These are phyloP conservation scores for Nomada lathburiana DNA, from an alignment of 2,888 invertebrate genomes.

Conservation along the genomic window DNA sequence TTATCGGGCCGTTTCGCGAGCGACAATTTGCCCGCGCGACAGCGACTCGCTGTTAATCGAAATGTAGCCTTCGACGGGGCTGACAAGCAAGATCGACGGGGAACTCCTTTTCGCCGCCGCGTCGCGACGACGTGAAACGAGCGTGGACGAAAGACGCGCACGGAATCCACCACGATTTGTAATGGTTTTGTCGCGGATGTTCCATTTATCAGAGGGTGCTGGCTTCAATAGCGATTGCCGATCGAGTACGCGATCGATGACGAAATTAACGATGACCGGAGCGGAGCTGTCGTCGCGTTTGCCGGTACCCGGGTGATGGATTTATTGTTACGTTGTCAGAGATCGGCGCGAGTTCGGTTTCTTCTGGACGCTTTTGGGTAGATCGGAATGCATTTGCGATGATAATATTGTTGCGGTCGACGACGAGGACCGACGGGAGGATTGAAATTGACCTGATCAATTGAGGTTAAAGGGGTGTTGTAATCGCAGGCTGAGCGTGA, in stretches of 20 bases:
- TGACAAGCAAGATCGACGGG: constrained; percentile 40
- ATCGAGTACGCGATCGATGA: constrained; percentile 25
- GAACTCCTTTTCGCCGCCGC: constrained; percentile 20
- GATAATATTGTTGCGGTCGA: no score
- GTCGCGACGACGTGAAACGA: not conserved
- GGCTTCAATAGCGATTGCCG: constrained; percentile 14
- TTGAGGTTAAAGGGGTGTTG: no score
- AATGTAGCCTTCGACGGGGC: constrained; percentile 58
- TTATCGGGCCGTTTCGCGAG: constrained; percentile 53
- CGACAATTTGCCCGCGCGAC: constrained; percentile 70
- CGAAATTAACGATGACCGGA: constrained; percentile 32
- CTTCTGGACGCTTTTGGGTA: not conserved
- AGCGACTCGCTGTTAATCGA: constrained; percentile 64
- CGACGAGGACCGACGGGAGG: no score
- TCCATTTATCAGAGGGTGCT: constrained; percentile 25
- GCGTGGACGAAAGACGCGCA: not conserved
- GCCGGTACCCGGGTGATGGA: not conserved
- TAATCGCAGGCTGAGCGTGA: no score
- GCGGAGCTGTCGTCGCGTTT: constrained; percentile 18
- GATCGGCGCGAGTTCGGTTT: not conserved
- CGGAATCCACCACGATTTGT: constrained; percentile 9
- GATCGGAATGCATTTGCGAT: no score
- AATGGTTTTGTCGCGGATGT: constrained; percentile 31
- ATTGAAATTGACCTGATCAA: no score
- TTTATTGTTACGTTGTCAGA: constrained; percentile 3